phyloP scores from a whole-genome alignment of 2,888 invertebrate species.

The Plemyria rubiginata region DNA sequence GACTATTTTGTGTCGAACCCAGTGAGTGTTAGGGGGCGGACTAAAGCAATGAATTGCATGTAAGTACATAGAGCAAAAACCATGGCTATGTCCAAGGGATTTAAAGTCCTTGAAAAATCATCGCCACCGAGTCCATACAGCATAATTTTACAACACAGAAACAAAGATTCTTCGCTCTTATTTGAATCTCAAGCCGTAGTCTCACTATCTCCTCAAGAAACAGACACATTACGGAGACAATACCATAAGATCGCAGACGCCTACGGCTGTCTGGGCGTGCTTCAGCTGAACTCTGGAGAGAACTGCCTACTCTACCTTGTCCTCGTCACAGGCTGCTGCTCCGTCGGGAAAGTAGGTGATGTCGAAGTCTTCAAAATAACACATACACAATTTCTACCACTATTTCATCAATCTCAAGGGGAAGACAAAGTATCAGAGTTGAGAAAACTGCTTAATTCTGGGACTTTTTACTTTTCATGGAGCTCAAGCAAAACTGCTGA shows the following conservation, averaged over 20 bases:
- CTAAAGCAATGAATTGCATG: constrained; percentile 53
- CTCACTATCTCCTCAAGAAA: constrained; percentile 93
- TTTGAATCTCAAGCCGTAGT: constrained; percentile 97
- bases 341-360: constrained; percentile 97
- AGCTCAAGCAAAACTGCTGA: constrained; percentile 78
- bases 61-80: constrained; percentile 46
- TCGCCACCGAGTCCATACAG: constrained; percentile 95
- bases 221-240: constrained; percentile 94
- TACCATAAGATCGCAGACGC: constrained; percentile 97
- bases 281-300: constrained; percentile 94
- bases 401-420: constrained; percentile 88
- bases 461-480: constrained; percentile 99
- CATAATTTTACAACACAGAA: constrained; percentile 94
- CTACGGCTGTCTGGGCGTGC: constrained; percentile 97
- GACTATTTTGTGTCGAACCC: not conserved
- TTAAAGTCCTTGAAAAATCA: constrained; percentile 95
- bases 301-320: constrained; percentile 94
- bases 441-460: constrained; percentile 97
- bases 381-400: constrained; percentile 95
- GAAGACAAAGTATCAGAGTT: constrained; percentile 87
- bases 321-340: constrained; percentile 97
- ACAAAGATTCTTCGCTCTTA: constrained; percentile 93
- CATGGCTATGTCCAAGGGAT: constrained; percentile 98
- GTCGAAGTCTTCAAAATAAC: constrained; percentile 98
- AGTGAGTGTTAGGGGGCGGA: constrained; percentile 60